phyloP scores from a whole-genome alignment of 2,888 invertebrate genomes.

The Cylloceria caligata region DNA sequence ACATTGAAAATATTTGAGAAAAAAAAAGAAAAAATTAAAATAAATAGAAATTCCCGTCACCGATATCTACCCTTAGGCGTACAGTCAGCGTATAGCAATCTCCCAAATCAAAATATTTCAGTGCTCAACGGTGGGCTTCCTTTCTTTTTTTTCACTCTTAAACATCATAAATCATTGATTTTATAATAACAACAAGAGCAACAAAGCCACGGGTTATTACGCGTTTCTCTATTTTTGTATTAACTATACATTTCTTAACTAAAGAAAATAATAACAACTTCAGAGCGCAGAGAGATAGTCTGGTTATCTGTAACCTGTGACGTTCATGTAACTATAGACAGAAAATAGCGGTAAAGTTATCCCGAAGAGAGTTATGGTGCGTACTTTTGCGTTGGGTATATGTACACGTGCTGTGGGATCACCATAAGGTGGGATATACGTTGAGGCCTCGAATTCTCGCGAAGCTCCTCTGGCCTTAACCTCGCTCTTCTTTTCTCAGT shows the following conservation, averaged over 20 bases:
- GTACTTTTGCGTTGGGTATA: conserved; percentile 72
- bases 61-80: conserved; percentile 6
- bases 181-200: too few relatives aligned
- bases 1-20: conserved; percentile 18
- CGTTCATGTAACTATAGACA: conserved; percentile 54
- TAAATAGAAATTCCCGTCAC: conserved; percentile 3
- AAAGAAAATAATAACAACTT: background rate
- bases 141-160: background rate
- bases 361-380: conserved; percentile 79
- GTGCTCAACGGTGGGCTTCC: too few relatives aligned
- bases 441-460: conserved; percentile 76
- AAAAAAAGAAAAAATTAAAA: background rate
- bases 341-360: conserved; percentile 70
- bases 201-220: too few relatives aligned
- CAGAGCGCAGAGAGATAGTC: background rate
- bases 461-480: conserved; percentile 62
- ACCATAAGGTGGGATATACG: conserved; percentile 84
- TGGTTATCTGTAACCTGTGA: background rate
- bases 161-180: too few relatives aligned
- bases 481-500: conserved; percentile 25
- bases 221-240: too few relatives aligned
- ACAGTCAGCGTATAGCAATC: background rate
- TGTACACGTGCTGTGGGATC: conserved; percentile 81
- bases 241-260: too few relatives aligned
- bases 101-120: background rate